phyloP scores from a whole-genome alignment of 1,140 invertebrate species.

The Drosophila kanapiae region DNA sequence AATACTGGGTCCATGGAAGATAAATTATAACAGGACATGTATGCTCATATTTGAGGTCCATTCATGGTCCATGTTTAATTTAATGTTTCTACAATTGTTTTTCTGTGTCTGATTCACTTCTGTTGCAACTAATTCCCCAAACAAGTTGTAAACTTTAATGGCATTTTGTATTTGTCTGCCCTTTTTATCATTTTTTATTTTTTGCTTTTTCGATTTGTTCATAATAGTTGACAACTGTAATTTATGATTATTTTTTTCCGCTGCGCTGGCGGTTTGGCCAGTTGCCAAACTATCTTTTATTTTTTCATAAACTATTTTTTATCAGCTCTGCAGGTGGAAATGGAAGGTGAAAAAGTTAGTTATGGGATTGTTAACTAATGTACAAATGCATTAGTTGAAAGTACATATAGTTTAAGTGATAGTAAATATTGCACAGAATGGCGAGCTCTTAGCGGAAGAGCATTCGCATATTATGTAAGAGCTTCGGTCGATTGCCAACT shows the following conservation, averaged over 20 bases:
- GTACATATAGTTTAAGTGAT: conserved; percentile 30
- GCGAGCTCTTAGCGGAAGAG: conserved; percentile 14
- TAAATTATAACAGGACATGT: conserved; percentile 26
- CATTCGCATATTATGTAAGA: conserved; percentile 25
- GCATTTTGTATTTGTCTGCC: conserved; percentile 27
- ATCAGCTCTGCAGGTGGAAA: conserved; percentile 34
- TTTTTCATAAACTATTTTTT: conserved; percentile 29
- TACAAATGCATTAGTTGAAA: conserved; percentile 62
- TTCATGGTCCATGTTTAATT: conserved; percentile 30
- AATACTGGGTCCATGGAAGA: conserved; percentile 15
- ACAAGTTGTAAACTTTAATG: conserved; percentile 60
- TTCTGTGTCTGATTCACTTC: conserved; percentile 28
- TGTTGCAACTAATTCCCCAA: conserved; percentile 37
- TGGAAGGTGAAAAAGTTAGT: conserved; percentile 49
- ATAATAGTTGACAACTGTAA: conserved; percentile 69
- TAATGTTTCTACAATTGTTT: conserved; percentile 37
- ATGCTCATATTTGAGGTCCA: conserved; percentile 22
- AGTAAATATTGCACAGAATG: conserved; percentile 35
- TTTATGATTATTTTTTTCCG: conserved; percentile 71
- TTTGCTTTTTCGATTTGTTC: conserved; percentile 32
- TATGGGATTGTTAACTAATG: conserved; percentile 58
- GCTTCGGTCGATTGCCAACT: conserved; percentile 23
- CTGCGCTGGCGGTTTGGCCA: conserved; percentile 55
- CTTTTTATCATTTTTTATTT: conserved; percentile 16
- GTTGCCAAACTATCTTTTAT: conserved; percentile 52